Evolutionary conservation across 2,888 invertebrate genomes (phyloP), one percentile per base, ranked within the genome.

Genomic region (Drosophila mayaguana): DNA sequence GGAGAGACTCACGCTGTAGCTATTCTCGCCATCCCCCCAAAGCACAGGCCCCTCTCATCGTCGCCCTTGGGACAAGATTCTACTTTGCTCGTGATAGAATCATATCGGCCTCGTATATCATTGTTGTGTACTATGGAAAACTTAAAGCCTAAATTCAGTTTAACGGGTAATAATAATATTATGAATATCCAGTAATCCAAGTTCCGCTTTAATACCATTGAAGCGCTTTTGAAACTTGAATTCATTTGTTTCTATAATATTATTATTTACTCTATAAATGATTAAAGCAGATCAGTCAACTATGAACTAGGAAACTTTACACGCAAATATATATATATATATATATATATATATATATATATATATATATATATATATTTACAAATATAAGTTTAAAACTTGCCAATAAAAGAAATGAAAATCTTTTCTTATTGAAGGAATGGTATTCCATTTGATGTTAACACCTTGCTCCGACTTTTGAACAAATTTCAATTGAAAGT

Each of bases 51-150:
- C 1, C 92, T 93, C 3, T 94, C 93, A 18, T 94, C 92, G 22
- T 95, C 94, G 0, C 91, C 93, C 0, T 90, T 82, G 11, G 93
- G 94, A 81, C 95, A 95, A 2, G 93, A 93, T 0, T 95, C 95
- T 14, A 96, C 95, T 53, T 94, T 93, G 67, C 93, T 94, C 8
- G 96, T 95, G 0, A 96, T 96, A 91, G 97, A 95, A 63, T 96
- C 96, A 87, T 96, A 97, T 70, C 95, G 94, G 1, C 96, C 95
- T 91, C 97, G 97, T 94, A 97, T 96, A 91, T 98, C 98, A 91
- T 97, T 98, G 78, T 96, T 97, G 92, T 98, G 97, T 0, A 97
- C 92, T 56, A 97, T 94, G 11, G 72, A 65, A 3, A 84, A 73
- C 68, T 83, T 78, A 11, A 87, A 63, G 0, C 72, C 68, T 40